Evolutionary conservation across 2,797 vertebrate genomes (phyloP).

Genomic region (Neosilurus hyrtlii): DNA sequence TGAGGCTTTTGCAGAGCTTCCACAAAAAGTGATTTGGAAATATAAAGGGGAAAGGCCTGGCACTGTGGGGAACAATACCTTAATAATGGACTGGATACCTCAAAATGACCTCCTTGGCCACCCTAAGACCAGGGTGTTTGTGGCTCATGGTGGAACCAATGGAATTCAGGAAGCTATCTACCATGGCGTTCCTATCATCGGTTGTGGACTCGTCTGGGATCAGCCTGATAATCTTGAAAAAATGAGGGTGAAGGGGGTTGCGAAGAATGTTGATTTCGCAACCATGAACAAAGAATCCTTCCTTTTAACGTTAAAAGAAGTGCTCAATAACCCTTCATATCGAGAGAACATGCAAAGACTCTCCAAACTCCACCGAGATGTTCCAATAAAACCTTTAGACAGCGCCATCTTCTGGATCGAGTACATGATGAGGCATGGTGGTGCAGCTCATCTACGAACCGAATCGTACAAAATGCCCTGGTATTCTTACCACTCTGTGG

Average conservation of each 20-base stretch:
- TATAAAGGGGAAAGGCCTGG: conserved; percentile 52
- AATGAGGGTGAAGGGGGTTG: conserved; percentile 51
- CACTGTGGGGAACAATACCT: conserved; percentile 57
- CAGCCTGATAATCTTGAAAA: conserved; percentile 59
- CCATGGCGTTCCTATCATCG: conserved; percentile 57
- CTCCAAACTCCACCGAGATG: conserved; percentile 57
- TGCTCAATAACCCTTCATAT: conserved; percentile 56
- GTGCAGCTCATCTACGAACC: conserved; percentile 57
- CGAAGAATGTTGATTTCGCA: conserved; percentile 47
- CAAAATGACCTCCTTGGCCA: conserved; percentile 62
- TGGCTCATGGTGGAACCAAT: conserved; percentile 60
- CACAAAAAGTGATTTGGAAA: conserved; percentile 59
- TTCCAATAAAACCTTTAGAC: conserved; percentile 55
- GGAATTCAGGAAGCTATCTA: conserved; percentile 61
- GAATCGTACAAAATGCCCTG: conserved; percentile 60
- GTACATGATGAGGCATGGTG: conserved; percentile 56
- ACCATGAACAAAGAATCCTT: conserved; percentile 48
- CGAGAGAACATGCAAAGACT: conserved; percentile 57
- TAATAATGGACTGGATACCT: conserved; percentile 59
- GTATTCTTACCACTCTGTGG: conserved; percentile 56
- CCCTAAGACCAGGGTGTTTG: conserved; percentile 56
- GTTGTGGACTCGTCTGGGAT: conserved; percentile 57
- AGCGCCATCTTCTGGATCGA: conserved; percentile 59
- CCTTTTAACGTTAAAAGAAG: conserved; percentile 47
- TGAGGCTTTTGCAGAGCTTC: conserved; percentile 55